Evolutionary conservation across 2,888 invertebrate species (phyloP), one percentile per base, ranked within the genome.

Genomic region (Siphlonurus alternatus): DNA sequence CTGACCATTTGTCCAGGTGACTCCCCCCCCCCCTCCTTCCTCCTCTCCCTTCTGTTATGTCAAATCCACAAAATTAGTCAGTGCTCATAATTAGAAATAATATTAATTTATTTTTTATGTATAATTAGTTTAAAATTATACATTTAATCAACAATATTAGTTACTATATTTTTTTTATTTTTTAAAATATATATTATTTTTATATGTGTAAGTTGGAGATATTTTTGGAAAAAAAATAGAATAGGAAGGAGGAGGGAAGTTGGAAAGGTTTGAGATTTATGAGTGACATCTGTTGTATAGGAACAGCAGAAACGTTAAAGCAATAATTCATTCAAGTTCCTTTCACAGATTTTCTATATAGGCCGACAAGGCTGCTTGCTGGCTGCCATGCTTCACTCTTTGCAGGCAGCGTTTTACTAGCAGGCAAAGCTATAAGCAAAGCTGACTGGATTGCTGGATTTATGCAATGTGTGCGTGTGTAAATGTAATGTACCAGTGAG

Each of bases 201-300:
- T n/a, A n/a, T n/a, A n/a, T n/a, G n/a, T n/a, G n/a, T 10, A 38
- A 38, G 38, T 38, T 38, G 15, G 15, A 38, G 15, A 38, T 38
- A 38, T 38, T 38, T 38, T 38, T 38, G 38, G 15, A 38, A 38
- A 38, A 10, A 38, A 38, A 38, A 38, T 10, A 38, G 38, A 10
- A 38, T 5, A 38, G 15, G 15, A 38, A 38, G 38, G n/a, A 22
- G 56, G 56, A 56, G 56, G 56, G 56, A 56, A 56, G 56, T 56
- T 56, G 56, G 56, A 56, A 56, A 56, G 56, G 56, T 56, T 56
- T 56, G 56, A 56, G 56, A 56, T 56, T 56, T 56, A 56, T 56
- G 56, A 56, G 56, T 56, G 56, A 56, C 56, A 56, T 56, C 19
- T 56, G 56, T 56, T 56, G 56, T 56, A 56, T 56, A 56, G 56